Conservation (phyloP, 2,797 vertebrate species). For the Pangasius macronema region DNA sequence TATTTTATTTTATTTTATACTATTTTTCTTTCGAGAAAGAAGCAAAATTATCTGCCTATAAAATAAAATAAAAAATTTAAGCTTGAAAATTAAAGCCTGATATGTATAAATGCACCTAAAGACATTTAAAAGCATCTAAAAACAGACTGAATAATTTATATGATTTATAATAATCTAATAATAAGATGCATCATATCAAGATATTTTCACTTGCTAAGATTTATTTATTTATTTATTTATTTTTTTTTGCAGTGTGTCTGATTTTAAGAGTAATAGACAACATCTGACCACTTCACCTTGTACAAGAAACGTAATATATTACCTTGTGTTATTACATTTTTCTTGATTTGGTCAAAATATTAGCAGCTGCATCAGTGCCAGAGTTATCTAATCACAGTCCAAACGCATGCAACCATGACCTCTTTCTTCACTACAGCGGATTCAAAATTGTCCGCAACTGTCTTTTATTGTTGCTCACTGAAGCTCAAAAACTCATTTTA, state of each 20-base stretch:
- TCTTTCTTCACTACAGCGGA: slow-evolving; percentile 12
- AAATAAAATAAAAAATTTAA: background rate
- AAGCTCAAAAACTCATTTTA: slow-evolving; percentile 23
- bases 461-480: slow-evolving; percentile 16
- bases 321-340: background rate
- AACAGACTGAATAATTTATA: background rate
- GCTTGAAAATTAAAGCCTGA: background rate
- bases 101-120: background rate
- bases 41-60: background rate
- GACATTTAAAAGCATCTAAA: background rate
- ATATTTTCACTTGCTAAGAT: background rate
- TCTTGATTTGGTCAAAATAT: slow-evolving; percentile 9
- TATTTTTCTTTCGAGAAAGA: background rate
- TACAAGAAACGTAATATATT: background rate
- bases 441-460: slow-evolving; percentile 16
- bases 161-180: background rate
- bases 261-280: background rate
- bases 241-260: background rate
- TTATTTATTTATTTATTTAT: no score
- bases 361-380: slow-evolving; percentile 3
- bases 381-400: background rate
- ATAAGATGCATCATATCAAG: background rate
- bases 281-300: background rate
- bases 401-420: slow-evolving; percentile 4
- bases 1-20: background rate